Evolutionary conservation across 2,888 invertebrate genomes (phyloP).

Genomic region (Rugalucina vietnamica): DNA sequence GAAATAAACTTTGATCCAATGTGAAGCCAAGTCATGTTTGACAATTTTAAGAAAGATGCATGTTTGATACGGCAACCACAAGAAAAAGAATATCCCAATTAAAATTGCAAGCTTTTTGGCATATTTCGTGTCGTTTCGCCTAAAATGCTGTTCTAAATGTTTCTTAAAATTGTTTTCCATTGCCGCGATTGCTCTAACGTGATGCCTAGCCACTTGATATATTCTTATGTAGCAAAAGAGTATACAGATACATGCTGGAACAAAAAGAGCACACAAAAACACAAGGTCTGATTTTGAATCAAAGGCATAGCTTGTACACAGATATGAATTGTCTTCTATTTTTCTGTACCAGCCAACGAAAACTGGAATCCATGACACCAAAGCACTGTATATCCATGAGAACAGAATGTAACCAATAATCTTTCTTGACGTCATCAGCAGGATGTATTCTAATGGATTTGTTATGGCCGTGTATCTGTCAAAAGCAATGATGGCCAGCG

Average conservation of each 20-base stretch:
- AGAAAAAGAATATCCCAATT: conserved; percentile 87
- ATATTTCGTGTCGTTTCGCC: conserved; percentile 85
- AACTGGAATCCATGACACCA: conserved; percentile 86
- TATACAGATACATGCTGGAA: conserved; percentile 87
- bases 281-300: conserved; percentile 85
- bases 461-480: conserved; percentile 88
- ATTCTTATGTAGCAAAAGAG: conserved; percentile 88
- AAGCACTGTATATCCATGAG: conserved; percentile 87
- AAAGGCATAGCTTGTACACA: conserved; percentile 72
- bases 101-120: conserved; percentile 88
- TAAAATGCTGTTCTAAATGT: conserved; percentile 70
- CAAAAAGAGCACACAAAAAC: conserved; percentile 87
- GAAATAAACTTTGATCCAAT: conserved; percentile 86
- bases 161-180: conserved; percentile 86
- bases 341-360: conserved; percentile 83
- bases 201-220: conserved; percentile 87
- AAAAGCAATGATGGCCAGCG: conserved; percentile 87
- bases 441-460: conserved; percentile 87
- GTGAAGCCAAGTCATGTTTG: conserved; percentile 83
- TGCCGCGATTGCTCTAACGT: conserved; percentile 88
- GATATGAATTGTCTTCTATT: conserved; percentile 31
- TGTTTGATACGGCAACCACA: conserved; percentile 88
- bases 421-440: conserved; percentile 87
- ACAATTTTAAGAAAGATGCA: conserved; percentile 75
- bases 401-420: conserved; percentile 86